These are phyloP conservation scores for Diplosoma virens DNA, from an alignment of 23 tunicate species.

Conservation along the genomic window DNA sequence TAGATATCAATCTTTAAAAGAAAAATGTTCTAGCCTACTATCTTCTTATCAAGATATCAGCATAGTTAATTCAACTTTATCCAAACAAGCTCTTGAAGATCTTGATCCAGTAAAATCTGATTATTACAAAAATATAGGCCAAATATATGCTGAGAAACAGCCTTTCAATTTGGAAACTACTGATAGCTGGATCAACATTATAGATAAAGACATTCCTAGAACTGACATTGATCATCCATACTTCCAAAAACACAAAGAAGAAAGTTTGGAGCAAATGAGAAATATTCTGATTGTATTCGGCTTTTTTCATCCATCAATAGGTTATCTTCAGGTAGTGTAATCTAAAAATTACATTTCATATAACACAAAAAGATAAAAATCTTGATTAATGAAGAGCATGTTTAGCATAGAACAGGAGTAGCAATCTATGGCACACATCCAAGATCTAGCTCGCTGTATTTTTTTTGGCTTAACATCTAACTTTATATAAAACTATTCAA, in stretches of 20 bases:
- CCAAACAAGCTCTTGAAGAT: background rate
- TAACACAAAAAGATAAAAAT: no score
- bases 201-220: slow-evolving; percentile 70
- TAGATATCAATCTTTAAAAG: slow-evolving; percentile 52
- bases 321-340: slow-evolving; percentile 77
- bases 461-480: no score
- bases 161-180: background rate
- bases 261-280: slow-evolving; percentile 24
- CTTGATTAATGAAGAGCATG: no score
- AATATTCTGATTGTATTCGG: slow-evolving; percentile 62
- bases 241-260: slow-evolving; percentile 8
- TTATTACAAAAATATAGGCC: background rate
- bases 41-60: background rate
- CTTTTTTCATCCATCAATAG: slow-evolving; percentile 51
- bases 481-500: no score
- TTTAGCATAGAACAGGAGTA: no score
- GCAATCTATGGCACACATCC: no score
- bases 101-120: background rate
- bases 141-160: slow-evolving; percentile 37
- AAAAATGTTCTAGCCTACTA: slow-evolving; percentile 7
- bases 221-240: slow-evolving; percentile 54
- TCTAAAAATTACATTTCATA: no score
- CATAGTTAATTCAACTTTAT: background rate
- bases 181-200: slow-evolving; percentile 34
- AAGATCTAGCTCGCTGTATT: no score